Base-by-base conservation (phyloP, 2,888 invertebrate species). In the Melanostoma scalare region DNA sequence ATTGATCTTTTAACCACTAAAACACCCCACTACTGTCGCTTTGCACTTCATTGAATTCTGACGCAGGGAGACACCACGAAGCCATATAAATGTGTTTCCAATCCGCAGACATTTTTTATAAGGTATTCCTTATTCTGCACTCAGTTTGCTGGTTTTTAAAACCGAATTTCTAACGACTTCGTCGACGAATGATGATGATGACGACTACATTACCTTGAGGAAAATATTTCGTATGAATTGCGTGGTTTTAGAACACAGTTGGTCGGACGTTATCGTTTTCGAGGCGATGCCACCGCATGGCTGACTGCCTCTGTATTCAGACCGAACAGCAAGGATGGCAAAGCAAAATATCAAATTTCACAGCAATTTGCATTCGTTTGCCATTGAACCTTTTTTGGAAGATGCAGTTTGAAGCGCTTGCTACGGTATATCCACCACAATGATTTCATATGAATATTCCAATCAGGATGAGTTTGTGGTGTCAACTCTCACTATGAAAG, bases 1-100 rank as follows among this genome's bases (percentile, higher is more conserved):
- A 82, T 82, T 82, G 78, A 82, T 82, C 78, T 78, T 82, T 78
- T 78, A 77, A 82, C 82, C 82, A 82, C 82, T 78, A 69, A 52
- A 69, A 78, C 73, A 82, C 82, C 63, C 78, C 63, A 82, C 82
- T 78, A 58, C 63, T 63, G 73, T 82, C 73, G 73, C 63, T 36
- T 78, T 78, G 82, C 82, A 78, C 82, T 82, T 78, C 52, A 78
- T 82, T 82, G 78, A 72, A 81, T 58, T 65, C 73, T 53, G 50
- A 40, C 72, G 48, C 60, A 75, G 61, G 68, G 67, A 60, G 72
- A 73, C 67, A 82, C 82, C 78, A 58, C 78, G 82, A 82, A 82
- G 82, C 82, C 82, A n/a, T 82, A 82, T 33, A 74, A 82, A 61
- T 5, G 48, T 53, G 44, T 61, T 67, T 56, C 38, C 35, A 48